phyloP scores from a whole-genome alignment of 2,888 invertebrate species.

The Dioctria rufipes region DNA sequence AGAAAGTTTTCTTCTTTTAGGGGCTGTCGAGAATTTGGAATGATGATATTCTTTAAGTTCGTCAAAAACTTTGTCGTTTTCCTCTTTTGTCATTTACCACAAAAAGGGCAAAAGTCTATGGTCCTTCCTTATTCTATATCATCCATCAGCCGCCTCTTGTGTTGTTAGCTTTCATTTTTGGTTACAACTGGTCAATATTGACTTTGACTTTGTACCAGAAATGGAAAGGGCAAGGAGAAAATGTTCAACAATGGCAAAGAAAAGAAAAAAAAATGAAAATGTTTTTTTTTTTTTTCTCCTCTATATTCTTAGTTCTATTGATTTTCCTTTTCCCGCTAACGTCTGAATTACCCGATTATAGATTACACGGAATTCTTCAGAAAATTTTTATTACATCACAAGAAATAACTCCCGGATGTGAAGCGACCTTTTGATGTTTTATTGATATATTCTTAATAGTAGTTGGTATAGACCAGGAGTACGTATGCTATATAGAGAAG shows the following conservation, averaged over 20 bases:
- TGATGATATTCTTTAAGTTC: neutral
- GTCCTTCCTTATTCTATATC: neutral
- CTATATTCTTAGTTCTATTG: slow-evolving; percentile 11
- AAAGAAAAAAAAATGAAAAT: too few species aligned
- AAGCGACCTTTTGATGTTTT: slow-evolving; percentile 44
- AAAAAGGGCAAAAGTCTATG: neutral
- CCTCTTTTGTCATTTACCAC: slow-evolving; percentile 4
- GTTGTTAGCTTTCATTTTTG: neutral
- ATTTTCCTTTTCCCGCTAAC: neutral
- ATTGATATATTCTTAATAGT: slow-evolving; percentile 23
- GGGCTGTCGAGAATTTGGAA: neutral
- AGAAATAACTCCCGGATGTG: slow-evolving; percentile 29
- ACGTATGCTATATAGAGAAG: slow-evolving; percentile 16
- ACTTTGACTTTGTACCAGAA: too few species aligned
- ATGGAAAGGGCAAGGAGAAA: slow-evolving; percentile 14
- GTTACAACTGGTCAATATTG: slow-evolving; percentile 41
- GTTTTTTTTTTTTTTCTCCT: too few species aligned
- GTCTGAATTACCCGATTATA: slow-evolving; percentile 38
- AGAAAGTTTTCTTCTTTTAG: neutral
- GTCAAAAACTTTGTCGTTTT: neutral
- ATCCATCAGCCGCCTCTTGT: neutral
- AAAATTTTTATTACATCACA: slow-evolving; percentile 45
- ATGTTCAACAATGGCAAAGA: slow-evolving; percentile 42
- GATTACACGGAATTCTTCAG: slow-evolving; percentile 46
- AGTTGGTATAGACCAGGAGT: neutral